Conservation (phyloP, 2,888 invertebrate genomes). For the Eustalomyia histrio region DNA sequence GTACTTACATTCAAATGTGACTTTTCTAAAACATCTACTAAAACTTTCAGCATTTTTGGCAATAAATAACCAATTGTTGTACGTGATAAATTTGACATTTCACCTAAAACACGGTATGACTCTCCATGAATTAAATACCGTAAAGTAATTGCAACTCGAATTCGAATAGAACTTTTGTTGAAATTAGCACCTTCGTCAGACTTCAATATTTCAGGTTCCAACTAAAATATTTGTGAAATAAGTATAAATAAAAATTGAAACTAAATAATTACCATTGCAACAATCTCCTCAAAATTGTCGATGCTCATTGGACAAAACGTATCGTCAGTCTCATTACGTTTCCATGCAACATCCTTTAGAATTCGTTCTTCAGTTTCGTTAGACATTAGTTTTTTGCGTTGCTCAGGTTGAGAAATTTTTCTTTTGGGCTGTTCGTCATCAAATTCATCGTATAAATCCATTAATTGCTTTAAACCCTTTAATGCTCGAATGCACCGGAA, state of each 20-base stretch:
- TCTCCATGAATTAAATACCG: constrained; percentile 40
- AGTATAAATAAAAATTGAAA: not conserved
- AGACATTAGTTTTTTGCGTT: constrained; percentile 25
- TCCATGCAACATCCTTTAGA: constrained; percentile 40
- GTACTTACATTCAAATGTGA: constrained; percentile 15
- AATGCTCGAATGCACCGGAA: constrained; percentile 20
- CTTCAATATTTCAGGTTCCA: not conserved
- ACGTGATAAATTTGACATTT: constrained; percentile 17
- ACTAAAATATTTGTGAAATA: too few species aligned
- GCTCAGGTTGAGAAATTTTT: too few species aligned
- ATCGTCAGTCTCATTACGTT: not conserved
- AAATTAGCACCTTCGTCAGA: not conserved
- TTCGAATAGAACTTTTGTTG: not conserved
- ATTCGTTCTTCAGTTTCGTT: constrained; percentile 25
- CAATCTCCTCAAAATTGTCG: constrained; percentile 33
- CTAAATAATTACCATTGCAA: not conserved
- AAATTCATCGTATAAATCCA: constrained; percentile 35
- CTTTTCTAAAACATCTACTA: constrained; percentile 24
- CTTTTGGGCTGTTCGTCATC: constrained; percentile 9
- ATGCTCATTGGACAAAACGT: constrained; percentile 34
- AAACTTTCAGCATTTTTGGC: not conserved
- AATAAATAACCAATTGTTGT: constrained; percentile 20
- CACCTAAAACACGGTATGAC: not conserved
- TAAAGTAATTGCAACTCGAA: constrained; percentile 39
- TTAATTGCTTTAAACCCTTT: constrained; percentile 23